A percentile compares a stretch with the other conserved stretches of the same genome.
Evolutionary conservation across 2,888 invertebrate genomes (phyloP).

Genomic region (Cantharis nigra): DNA sequence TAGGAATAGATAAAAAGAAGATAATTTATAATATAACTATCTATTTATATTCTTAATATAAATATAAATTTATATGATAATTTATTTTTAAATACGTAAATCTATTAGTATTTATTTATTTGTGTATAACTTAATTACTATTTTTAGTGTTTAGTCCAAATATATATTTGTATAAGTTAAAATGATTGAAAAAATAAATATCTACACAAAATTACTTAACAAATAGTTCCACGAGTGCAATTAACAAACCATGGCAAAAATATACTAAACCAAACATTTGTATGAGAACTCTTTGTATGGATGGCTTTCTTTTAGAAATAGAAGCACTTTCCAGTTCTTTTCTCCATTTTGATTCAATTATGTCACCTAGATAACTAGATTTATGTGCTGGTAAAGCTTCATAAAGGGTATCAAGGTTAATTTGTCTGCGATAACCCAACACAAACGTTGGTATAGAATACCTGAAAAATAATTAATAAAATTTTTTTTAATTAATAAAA

Average conservation of each 20-base stretch:
- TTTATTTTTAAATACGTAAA: too few relatives aligned
- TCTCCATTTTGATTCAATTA: conserved; percentile 49
- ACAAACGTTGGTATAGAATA: conserved; percentile 57
- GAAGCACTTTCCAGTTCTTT: conserved; percentile 31
- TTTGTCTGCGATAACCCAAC: conserved; percentile 54
- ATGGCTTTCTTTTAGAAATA: conserved; percentile 33
- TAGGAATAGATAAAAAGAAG: too few relatives aligned
- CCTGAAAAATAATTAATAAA: too few relatives aligned
- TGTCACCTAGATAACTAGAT: conserved; percentile 53
- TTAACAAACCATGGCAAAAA: not conserved
- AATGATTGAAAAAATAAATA: not conserved
- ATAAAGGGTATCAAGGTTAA: conserved; percentile 57
- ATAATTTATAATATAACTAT: too few relatives aligned
- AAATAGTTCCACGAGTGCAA: not conserved
- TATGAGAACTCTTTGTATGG: conserved; percentile 40
- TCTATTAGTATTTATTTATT: too few relatives aligned
- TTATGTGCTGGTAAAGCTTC: conserved; percentile 54
- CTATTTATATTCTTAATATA: too few relatives aligned
- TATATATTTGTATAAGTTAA: too few relatives aligned
- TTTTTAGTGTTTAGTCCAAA: too few relatives aligned
- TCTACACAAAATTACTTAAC: not conserved
- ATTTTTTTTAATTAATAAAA: too few relatives aligned
- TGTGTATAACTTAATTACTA: too few relatives aligned
- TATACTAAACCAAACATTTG: conserved; percentile 38
- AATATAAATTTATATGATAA: too few relatives aligned